phyloP scores from a whole-genome alignment of 1,140 invertebrate genomes.

The Stratiolaelaps scimitus region DNA sequence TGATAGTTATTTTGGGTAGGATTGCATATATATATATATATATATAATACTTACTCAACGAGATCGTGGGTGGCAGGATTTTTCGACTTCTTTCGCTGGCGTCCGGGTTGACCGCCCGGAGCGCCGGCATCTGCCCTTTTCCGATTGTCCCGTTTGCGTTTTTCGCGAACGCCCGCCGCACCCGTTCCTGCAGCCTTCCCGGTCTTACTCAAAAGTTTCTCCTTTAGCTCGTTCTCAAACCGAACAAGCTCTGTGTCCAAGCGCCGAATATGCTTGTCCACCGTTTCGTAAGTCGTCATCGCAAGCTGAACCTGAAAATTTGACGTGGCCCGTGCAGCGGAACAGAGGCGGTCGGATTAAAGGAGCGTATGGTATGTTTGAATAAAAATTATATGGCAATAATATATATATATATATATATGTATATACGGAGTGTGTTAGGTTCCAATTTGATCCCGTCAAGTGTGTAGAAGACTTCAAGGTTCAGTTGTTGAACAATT shows the following conservation, averaged over 20 bases:
- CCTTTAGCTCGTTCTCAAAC: conserved; percentile 92
- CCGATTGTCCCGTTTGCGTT: conserved; percentile 40
- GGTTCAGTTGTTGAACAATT: too few species aligned
- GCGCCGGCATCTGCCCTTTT: conserved; percentile 12
- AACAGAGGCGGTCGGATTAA: too few species aligned
- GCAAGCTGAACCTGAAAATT: conserved; percentile 61
- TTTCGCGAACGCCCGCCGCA: conserved; percentile 30
- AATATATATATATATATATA: too few species aligned
- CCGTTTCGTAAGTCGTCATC: conserved; percentile 94
- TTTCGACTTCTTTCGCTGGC: conserved; percentile 13
- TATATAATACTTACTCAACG: conserved; percentile 6
- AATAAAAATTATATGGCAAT: too few species aligned
- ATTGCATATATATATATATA: too few species aligned
- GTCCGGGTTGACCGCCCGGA: too few species aligned
- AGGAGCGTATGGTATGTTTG: too few species aligned
- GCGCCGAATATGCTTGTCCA: conserved; percentile 93
- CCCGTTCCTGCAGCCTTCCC: conserved; percentile 36
- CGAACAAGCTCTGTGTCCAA: conserved; percentile 87
- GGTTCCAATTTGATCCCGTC: too few species aligned
- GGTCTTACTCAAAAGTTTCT: conserved; percentile 59
- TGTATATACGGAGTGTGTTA: too few species aligned
- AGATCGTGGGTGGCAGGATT: not conserved
- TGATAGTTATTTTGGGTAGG: too few species aligned
- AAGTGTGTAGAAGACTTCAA: too few species aligned
- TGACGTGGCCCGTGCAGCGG: too few species aligned